Evolutionary conservation across 2,113 vertebrate genomes (phyloP).

Genomic region (Gadus chalcogrammus): DNA sequence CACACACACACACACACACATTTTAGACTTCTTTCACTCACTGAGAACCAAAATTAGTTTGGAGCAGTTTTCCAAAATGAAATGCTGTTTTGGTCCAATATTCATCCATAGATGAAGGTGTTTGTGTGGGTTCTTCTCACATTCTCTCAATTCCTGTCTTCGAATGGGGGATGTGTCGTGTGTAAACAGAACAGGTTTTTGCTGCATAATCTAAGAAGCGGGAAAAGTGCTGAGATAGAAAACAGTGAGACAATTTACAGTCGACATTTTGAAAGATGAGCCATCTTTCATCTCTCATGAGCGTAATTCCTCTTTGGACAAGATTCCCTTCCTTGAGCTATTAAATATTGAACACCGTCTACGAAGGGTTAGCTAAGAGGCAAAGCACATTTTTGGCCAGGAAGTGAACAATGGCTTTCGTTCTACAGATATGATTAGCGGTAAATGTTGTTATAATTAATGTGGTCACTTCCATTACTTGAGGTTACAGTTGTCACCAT

Average conservation of each 20-base stretch:
- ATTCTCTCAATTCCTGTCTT: neutral
- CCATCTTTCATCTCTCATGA: conserved; percentile 14
- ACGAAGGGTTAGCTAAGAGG: conserved; percentile 8
- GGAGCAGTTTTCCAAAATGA: no score
- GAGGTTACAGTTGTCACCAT: no score
- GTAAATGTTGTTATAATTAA: no score
- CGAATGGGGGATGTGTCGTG: neutral
- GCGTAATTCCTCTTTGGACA: conserved; percentile 10
- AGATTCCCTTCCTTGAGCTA: conserved; percentile 16
- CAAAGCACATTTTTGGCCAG: conserved; percentile 25
- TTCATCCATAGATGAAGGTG: no score
- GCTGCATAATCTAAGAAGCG: neutral
- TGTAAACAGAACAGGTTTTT: neutral
- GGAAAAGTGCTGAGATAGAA: neutral
- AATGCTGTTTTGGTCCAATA: no score
- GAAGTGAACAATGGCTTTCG: neutral
- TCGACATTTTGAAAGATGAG: conserved; percentile 16
- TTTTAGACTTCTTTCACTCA: no score
- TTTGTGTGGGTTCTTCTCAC: no score
- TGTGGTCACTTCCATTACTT: no score
- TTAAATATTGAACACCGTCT: conserved; percentile 36
- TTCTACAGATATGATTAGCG: neutral
- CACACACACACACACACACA: no score
- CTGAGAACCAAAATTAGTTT: no score
- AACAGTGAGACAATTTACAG: conserved; percentile 9